These are phyloP conservation scores for Eira barbara DNA, from an alignment of 2,113 vertebrate species.

Conservation along the genomic window DNA sequence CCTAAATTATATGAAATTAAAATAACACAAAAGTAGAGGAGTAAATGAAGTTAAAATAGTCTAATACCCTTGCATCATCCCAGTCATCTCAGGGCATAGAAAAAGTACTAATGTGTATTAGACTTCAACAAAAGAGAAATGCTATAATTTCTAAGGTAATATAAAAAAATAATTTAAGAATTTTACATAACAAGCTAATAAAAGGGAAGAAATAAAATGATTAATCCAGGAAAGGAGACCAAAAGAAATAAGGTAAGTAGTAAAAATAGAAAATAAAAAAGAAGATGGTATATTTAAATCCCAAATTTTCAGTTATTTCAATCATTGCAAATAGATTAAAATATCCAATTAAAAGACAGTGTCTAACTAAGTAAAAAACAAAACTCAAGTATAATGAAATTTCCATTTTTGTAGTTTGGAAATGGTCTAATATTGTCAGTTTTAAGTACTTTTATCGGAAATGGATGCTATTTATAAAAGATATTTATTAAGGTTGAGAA, in stretches of 20 bases:
- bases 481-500: background rate
- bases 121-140: background rate
- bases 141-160: background rate
- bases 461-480: background rate
- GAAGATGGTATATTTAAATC: background rate
- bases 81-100: background rate
- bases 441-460: background rate
- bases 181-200: slow-evolving; percentile 13
- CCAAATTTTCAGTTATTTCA: background rate
- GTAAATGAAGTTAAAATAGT: background rate
- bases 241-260: background rate
- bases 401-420: background rate
- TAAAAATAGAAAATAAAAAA: background rate
- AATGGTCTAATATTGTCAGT: background rate
- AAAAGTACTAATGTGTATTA: background rate
- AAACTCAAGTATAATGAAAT: background rate
- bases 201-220: background rate
- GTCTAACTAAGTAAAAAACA: background rate
- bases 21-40: background rate
- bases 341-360: background rate
- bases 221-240: background rate
- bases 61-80: background rate
- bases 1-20: background rate
- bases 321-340: background rate
- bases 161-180: background rate